Conservation (phyloP, 2,797 vertebrate species). For the Gobio occitaniae region DNA sequence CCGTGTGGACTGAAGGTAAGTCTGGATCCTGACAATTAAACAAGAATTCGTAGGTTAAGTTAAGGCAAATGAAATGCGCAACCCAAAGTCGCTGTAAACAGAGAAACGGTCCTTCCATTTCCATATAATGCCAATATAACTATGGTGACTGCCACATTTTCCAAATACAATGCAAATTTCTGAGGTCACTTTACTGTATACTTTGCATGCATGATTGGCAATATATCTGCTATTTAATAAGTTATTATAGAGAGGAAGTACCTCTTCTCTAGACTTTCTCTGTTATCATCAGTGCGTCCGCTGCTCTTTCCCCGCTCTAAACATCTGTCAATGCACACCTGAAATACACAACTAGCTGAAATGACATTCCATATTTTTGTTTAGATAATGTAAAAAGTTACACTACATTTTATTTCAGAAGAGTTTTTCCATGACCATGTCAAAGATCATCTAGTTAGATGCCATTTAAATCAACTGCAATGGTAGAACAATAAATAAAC, state of each 20-base stretch:
- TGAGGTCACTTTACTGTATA: background rate
- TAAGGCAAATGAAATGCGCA: background rate
- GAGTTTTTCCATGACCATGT: background rate
- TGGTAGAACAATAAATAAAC: background rate
- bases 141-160: background rate
- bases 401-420: background rate
- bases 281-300: conserved; percentile 95
- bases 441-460: background rate
- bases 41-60: conserved; percentile 35
- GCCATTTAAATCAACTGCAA: background rate
- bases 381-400: background rate
- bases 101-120: background rate
- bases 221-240: background rate
- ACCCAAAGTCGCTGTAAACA: background rate
- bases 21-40: conserved; percentile 86
- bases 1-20: conserved; percentile 93
- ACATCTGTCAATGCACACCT: conserved; percentile 93
- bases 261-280: conserved; percentile 96
- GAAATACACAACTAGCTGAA: conserved; percentile 20
- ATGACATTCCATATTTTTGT: background rate
- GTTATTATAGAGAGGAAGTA: conserved; percentile 61
- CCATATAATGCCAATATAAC: background rate
- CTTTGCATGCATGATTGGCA: background rate
- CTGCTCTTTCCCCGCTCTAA: conserved; percentile 96
- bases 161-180: background rate